phyloP scores from a whole-genome alignment of 2,888 invertebrate species.

The Arctia plantaginis region DNA sequence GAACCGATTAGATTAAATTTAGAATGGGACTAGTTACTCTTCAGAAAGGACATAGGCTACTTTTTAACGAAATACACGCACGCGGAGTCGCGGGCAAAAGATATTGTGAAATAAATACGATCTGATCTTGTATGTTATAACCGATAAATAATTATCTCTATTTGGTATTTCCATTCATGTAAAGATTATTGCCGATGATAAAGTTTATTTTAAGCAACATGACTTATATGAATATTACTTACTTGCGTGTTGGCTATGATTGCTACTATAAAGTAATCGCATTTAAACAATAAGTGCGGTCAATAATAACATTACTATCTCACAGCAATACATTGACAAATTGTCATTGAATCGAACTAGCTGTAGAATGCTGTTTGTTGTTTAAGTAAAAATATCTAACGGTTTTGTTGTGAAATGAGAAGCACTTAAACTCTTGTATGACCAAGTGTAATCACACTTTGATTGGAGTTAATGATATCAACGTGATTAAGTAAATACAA shows the following conservation, averaged over 20 bases:
- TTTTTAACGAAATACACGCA: too few relatives aligned
- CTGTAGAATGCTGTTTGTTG: not conserved
- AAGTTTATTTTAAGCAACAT: slow-evolving; percentile 15
- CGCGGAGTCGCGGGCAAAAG: too few relatives aligned
- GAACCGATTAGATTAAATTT: too few relatives aligned
- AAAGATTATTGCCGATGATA: slow-evolving; percentile 6
- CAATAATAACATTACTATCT: slow-evolving; percentile 46
- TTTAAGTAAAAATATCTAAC: slow-evolving; percentile 14
- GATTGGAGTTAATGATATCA: not conserved
- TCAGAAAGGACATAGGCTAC: too few relatives aligned
- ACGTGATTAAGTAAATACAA: not conserved
- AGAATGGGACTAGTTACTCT: too few relatives aligned
- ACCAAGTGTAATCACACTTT: slow-evolving; percentile 2
- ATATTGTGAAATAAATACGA: not conserved
- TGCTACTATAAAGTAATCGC: slow-evolving; percentile 48
- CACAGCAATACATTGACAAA: slow-evolving; percentile 27
- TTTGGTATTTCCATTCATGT: not conserved
- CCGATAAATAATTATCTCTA: not conserved
- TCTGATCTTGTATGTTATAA: slow-evolving; percentile 3
- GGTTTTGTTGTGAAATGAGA: slow-evolving; percentile 7
- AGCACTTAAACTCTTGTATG: not conserved
- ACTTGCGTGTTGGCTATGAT: slow-evolving; percentile 49
- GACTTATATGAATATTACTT: slow-evolving; percentile 47
- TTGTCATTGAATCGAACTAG: slow-evolving; percentile 29
- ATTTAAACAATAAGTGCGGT: slow-evolving; percentile 46